A percentile compares a stretch with the other conserved stretches of the same genome.
Evolutionary conservation across 1,140 invertebrate genomes (phyloP).

Genomic region (Calosoma granatense): DNA sequence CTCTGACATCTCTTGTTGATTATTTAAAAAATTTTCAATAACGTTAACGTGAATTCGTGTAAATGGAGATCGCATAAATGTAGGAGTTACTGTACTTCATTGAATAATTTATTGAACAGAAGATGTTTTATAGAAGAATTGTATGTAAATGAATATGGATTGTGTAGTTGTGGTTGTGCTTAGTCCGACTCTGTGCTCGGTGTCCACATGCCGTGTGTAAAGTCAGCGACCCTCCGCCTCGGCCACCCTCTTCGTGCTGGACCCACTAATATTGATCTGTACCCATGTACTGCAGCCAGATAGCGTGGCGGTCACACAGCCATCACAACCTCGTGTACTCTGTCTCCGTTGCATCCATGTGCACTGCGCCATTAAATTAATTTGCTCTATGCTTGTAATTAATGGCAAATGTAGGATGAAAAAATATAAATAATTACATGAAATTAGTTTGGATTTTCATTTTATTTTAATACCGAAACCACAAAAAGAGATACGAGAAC

Average conservation of each 20-base stretch:
- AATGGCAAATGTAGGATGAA: not conserved
- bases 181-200: not conserved
- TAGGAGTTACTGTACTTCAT: too few relatives aligned
- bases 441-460: not conserved
- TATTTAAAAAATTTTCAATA: too few relatives aligned
- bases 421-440: not conserved
- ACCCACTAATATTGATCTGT: slow-evolving; percentile 6
- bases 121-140: too few relatives aligned
- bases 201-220: slow-evolving; percentile 5
- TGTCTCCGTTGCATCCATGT: not conserved
- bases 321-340: not conserved
- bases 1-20: too few relatives aligned
- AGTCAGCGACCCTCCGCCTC: not conserved
- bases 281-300: not conserved
- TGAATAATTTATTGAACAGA: too few relatives aligned
- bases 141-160: too few relatives aligned
- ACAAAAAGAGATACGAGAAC: not conserved
- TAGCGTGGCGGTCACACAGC: not conserved
- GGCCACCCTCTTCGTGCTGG: not conserved
- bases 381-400: slow-evolving; percentile 1
- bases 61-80: too few relatives aligned
- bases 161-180: too few relatives aligned
- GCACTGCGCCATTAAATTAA: not conserved
- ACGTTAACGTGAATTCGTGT: too few relatives aligned
- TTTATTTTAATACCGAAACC: not conserved